A percentile compares a stretch with the other conserved stretches of the same genome.
phyloP scores from a whole-genome alignment of 2,113 vertebrate genomes.

The Motacilla alba region DNA sequence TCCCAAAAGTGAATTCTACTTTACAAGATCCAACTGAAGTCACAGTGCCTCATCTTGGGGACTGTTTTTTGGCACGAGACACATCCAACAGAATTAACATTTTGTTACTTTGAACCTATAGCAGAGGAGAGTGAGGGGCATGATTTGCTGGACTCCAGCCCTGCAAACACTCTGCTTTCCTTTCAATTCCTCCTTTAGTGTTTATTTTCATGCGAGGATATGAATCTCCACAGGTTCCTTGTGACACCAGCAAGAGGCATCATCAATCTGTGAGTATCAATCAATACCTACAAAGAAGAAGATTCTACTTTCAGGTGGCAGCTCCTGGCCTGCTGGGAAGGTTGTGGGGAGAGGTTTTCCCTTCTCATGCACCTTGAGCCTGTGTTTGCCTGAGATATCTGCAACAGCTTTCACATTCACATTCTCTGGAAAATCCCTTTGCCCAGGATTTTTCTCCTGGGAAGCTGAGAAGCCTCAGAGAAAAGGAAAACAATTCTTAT shows the following conservation, averaged over 20 bases:
- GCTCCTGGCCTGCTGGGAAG: background rate
- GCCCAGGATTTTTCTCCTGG: no score
- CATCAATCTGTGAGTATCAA: background rate
- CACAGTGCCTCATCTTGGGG: background rate
- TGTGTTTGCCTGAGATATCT: background rate
- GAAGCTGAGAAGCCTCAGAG: no score
- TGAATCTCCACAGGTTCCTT: background rate
- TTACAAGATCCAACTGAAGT: background rate
- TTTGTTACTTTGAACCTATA: fast-evolving
- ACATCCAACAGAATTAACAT: background rate
- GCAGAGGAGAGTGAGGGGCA: background rate
- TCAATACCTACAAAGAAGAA: background rate
- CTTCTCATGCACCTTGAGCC: background rate
- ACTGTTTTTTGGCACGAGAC: background rate
- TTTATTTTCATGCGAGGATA: background rate
- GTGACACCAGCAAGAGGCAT: background rate
- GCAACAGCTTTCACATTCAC: no score
- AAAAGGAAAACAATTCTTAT: no score
- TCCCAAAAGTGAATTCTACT: background rate
- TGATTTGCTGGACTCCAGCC: background rate
- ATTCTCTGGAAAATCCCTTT: no score
- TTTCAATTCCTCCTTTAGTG: background rate
- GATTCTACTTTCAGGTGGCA: background rate
- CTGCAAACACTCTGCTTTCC: background rate
- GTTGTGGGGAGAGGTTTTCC: background rate